A percentile compares a stretch with the other conserved stretches of the same genome.
phyloP scores from a whole-genome alignment of 1,140 invertebrate species.

The Brachionus koreanus region DNA sequence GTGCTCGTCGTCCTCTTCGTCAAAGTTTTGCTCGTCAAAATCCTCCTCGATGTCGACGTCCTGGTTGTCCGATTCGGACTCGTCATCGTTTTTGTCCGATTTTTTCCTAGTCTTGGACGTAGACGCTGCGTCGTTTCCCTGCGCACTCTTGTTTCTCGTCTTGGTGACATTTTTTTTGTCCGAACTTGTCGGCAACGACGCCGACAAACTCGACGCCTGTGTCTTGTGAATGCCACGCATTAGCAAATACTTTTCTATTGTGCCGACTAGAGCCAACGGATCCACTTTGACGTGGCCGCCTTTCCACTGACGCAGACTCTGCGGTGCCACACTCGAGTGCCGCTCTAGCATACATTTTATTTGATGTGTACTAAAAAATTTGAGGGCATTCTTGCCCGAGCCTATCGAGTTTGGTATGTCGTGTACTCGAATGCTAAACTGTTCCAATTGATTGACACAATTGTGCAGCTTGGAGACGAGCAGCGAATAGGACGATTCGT shows the following conservation, averaged over 20 bases:
- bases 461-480: constrained; percentile 81
- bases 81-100: neutral
- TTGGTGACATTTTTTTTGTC: neutral
- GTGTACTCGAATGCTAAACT: constrained; percentile 64
- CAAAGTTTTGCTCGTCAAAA: constrained; percentile 60
- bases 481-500: neutral
- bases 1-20: neutral
- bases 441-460: constrained; percentile 93
- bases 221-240: constrained; percentile 65
- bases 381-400: neutral
- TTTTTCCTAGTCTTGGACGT: neutral
- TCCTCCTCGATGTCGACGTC: constrained; percentile 63
- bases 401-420: constrained; percentile 21
- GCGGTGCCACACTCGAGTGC: neutral
- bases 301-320: constrained; percentile 89
- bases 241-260: constrained; percentile 74
- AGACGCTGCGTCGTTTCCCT: neutral
- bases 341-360: constrained; percentile 66
- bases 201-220: neutral
- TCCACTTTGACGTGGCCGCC: constrained; percentile 97
- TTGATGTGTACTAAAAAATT: constrained; percentile 84
- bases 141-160: neutral
- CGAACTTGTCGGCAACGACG: neutral
- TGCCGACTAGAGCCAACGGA: constrained; percentile 92
- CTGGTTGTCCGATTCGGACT: constrained; percentile 61